Evolutionary conservation across 2,113 vertebrate species (phyloP), one percentile per base, ranked within the genome.

Genomic region (Castor canadensis): DNA sequence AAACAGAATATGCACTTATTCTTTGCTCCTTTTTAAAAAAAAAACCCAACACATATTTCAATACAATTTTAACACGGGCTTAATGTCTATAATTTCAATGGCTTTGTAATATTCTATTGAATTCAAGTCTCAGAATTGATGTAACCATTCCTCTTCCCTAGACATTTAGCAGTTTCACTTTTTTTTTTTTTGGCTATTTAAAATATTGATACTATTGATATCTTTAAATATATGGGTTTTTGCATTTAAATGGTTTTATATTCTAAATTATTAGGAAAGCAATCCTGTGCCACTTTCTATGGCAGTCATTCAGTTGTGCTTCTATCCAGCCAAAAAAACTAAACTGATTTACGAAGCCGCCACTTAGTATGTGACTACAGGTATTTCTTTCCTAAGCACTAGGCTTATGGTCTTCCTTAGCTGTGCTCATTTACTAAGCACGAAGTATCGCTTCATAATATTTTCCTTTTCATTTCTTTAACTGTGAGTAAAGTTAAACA

Each of bases 51-150:
- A 35, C 3, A 20, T 76, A 69, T 89, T 92, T 89, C 43, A 75
- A 67, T 32, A 38, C 12, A 80, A 87, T 88, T 93, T 77, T 84
- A 67, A 90, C 64, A 60, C 72, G 6, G 43, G n/a, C 30, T 62
- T 91, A 72, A 52, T 89, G 43, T 81, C 89, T 89, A 47, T 64
- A 66, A 88, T 75, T 56, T 58, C 77, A 91, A 66, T 88, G 58
- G 75, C n/a, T 79, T 93, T 95, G 73, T 19, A 81, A 91, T 72
- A 80, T 45, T 76, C 43, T 62, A 47, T 67, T 60, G 58, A 96
- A 24, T 47, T 75, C 43, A 91, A 91, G 87, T 75, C 75, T 54
- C 30, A 67, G 76, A 96, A 90, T 28, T 89, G 54, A 84, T 66
- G 69, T 77, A 89, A 82, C 40, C 10, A 83, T 45, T 43, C 81